These are phyloP conservation scores for Trissonchulus latispiculum DNA, from an alignment of 2,888 invertebrate species.

Conservation along the genomic window DNA sequence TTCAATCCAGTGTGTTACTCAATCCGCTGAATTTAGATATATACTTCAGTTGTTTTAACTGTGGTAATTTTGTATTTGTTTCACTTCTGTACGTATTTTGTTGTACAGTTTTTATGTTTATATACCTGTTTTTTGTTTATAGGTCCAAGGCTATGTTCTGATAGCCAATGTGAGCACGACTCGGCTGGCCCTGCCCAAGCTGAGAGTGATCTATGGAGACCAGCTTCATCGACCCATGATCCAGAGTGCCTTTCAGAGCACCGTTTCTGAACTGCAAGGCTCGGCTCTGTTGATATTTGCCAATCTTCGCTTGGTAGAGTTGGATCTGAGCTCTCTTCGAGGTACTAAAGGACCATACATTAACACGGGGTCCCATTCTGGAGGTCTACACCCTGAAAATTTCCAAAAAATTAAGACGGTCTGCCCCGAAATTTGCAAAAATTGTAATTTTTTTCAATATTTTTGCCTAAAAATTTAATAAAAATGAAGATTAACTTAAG, in stretches of 20 bases:
- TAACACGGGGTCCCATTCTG: background rate
- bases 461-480: too few species aligned
- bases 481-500: too few species aligned
- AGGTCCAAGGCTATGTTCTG: conserved; percentile 11
- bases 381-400: too few species aligned
- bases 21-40: too few species aligned
- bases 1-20: too few species aligned
- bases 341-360: background rate
- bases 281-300: background rate
- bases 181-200: background rate
- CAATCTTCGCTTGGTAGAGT: background rate
- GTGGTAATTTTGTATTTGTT: too few species aligned
- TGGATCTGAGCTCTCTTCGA: background rate
- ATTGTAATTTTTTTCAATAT: too few species aligned
- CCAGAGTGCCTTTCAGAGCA: background rate
- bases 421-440: too few species aligned
- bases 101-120: too few species aligned
- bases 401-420: too few species aligned
- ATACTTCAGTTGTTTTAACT: too few species aligned
- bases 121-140: background rate
- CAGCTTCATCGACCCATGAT: background rate
- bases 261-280: background rate
- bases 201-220: background rate
- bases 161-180: background rate
- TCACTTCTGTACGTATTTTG: too few species aligned